A percentile compares a stretch with the other conserved stretches of the same genome.
Conservation (phyloP, 2,113 vertebrate species). For the Isurus oxyrinchus region DNA sequence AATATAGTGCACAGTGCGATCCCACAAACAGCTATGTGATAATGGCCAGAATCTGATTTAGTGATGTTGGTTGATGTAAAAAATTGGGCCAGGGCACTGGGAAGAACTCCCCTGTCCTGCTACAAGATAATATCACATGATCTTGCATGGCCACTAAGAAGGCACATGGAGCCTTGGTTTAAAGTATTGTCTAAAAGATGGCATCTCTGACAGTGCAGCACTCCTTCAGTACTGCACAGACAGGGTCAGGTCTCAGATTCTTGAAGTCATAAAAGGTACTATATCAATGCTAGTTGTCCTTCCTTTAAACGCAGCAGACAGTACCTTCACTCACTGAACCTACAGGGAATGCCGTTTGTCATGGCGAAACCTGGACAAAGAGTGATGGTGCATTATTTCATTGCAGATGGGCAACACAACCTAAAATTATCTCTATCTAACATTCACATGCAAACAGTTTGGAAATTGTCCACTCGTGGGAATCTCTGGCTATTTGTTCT, state of each 20-base stretch:
- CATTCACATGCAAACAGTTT: not conserved
- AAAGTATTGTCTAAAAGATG: not conserved
- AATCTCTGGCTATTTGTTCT: not conserved
- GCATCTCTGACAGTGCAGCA: not conserved
- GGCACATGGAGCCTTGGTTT: not conserved
- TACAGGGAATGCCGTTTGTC: not conserved
- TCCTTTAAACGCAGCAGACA: no score
- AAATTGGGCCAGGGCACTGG: not conserved
- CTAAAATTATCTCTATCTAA: not conserved
- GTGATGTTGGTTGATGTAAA: not conserved
- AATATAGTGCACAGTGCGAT: no score
- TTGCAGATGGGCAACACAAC: not conserved
- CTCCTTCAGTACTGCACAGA: not conserved
- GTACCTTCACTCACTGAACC: not conserved
- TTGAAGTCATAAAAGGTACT: not conserved
- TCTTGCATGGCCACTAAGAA: not conserved
- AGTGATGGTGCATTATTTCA: not conserved
- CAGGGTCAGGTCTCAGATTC: not conserved
- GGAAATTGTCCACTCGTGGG: not conserved
- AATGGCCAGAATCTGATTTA: no score
- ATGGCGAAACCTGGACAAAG: not conserved
- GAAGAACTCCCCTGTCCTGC: not conserved
- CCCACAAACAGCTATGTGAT: no score
- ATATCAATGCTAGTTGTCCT: not conserved
- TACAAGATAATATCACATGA: not conserved